Percentiles rank a stretch among this genome's conserved stretches.
phyloP scores from a whole-genome alignment of 2,797 vertebrate genomes.

The Lepilemur septentrionalis region DNA sequence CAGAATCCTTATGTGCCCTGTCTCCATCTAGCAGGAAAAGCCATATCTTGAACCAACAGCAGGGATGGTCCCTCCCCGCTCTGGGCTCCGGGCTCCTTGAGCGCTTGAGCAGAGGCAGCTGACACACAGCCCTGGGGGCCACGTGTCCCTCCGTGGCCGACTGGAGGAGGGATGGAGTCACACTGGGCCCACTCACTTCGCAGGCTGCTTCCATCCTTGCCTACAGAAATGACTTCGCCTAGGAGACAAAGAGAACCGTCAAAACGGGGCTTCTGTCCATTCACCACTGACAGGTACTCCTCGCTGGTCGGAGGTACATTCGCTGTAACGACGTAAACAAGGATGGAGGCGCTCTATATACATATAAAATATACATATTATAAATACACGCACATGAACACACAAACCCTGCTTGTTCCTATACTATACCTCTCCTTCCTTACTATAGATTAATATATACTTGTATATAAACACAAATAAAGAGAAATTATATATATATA shows the following conservation, averaged over 20 bases:
- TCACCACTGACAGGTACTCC: constrained; percentile 58
- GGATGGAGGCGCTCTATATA: constrained; percentile 45
- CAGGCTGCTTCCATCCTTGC: constrained; percentile 54
- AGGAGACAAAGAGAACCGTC: constrained; percentile 52
- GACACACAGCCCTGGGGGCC: constrained; percentile 31
- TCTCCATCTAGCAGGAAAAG: constrained; percentile 89
- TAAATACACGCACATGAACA: constrained; percentile 64
- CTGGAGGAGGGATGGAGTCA: not conserved
- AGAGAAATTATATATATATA: constrained; percentile 67
- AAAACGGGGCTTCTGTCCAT: constrained; percentile 2
- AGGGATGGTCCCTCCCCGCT: not conserved
- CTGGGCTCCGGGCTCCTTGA: constrained; percentile 39
- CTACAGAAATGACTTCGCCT: not conserved
- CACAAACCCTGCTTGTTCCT: constrained; percentile 26
- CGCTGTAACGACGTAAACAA: not conserved
- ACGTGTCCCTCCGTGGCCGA: not conserved
- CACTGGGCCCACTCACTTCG: not conserved
- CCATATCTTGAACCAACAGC: constrained; percentile 47
- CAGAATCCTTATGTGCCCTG: constrained; percentile 92
- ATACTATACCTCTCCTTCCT: constrained; percentile 63
- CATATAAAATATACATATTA: constrained; percentile 63
- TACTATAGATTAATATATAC: constrained; percentile 56
- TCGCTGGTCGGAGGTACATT: constrained; percentile 46
- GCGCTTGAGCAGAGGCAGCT: constrained; percentile 50
- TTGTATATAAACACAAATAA: constrained; percentile 60